Conservation (phyloP, 1,140 invertebrate genomes). For the Brachionus angularis region DNA sequence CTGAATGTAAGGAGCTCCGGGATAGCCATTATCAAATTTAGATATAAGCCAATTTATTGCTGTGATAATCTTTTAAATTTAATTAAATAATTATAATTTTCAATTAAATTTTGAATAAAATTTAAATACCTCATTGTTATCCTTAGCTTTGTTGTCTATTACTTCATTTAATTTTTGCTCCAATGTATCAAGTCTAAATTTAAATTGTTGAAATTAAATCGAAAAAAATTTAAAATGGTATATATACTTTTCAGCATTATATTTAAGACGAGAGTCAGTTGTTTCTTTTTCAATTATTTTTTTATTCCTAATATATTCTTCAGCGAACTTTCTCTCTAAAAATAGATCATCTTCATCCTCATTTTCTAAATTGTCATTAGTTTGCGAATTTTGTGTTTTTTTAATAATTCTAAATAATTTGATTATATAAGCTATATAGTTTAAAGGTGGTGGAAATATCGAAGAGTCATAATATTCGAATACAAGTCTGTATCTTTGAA, state of each 20-base stretch:
- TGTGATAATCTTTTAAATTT: too few relatives aligned
- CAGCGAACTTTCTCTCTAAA: slow-evolving; percentile 35
- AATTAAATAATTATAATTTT: too few relatives aligned
- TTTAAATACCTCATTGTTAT: background rate
- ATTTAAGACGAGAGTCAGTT: background rate
- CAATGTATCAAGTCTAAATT: slow-evolving; percentile 6
- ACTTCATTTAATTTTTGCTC: slow-evolving; percentile 35
- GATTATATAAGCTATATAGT: slow-evolving; percentile 1
- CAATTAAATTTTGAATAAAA: background rate
- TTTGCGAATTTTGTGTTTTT: background rate
- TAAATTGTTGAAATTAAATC: background rate
- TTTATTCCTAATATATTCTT: slow-evolving; percentile 23
- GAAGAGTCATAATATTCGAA: slow-evolving; percentile 37
- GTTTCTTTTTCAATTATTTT: background rate
- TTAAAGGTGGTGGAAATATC: slow-evolving; percentile 43
- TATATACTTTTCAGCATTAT: slow-evolving; percentile 27
- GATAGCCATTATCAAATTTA: too few relatives aligned
- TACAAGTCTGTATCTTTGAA: slow-evolving; percentile 34
- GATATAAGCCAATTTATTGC: too few relatives aligned
- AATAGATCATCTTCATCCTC: slow-evolving; percentile 21
- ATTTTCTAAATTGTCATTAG: background rate
- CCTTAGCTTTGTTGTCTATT: background rate
- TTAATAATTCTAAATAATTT: slow-evolving; percentile 72
- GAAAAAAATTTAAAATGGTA: background rate
- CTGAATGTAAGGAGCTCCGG: too few relatives aligned